phyloP scores from a whole-genome alignment of 2,888 invertebrate species.

The Microctonus brassicae region DNA sequence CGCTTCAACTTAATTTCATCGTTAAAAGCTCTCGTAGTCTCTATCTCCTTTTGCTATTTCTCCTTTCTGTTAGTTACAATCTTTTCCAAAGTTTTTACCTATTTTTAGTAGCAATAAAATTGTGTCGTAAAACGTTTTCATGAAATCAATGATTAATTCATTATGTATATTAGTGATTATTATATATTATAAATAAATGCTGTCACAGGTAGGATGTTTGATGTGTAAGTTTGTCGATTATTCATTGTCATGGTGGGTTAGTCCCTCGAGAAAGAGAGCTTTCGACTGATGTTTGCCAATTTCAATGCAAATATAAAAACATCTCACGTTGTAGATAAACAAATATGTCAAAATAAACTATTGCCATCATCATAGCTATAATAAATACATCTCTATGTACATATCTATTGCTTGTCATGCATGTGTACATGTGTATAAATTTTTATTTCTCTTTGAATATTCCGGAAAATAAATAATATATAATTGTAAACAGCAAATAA shows the following conservation, averaged over 20 bases:
- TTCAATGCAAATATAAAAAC: conserved; percentile 60
- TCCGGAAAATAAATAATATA: background rate
- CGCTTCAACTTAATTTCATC: conserved; percentile 41
- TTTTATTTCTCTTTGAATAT: background rate
- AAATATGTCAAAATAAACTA: conserved; percentile 3
- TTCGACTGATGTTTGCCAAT: conserved; percentile 54
- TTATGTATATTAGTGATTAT: background rate
- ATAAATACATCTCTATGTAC: too few relatives aligned
- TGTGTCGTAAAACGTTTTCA: background rate
- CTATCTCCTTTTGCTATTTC: too few relatives aligned
- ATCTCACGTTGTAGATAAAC: conserved; percentile 44
- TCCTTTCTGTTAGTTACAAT: too few relatives aligned
- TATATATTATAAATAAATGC: background rate
- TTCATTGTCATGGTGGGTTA: conserved; percentile 36
- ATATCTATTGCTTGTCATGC: background rate
- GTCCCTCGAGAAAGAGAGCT: background rate
- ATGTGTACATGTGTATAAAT: background rate
- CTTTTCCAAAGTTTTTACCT: too few relatives aligned
- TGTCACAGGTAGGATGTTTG: background rate
- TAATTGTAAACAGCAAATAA: too few relatives aligned
- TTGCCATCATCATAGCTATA: background rate
- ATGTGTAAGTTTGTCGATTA: conserved; percentile 17
- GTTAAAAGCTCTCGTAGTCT: conserved; percentile 18
- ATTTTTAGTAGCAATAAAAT: background rate
- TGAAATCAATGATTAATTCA: background rate